A percentile compares a stretch with the other conserved stretches of the same genome.
These are phyloP conservation scores for Tyria jacobaeae DNA, from an alignment of 2,888 invertebrate genomes.

Conservation along the genomic window DNA sequence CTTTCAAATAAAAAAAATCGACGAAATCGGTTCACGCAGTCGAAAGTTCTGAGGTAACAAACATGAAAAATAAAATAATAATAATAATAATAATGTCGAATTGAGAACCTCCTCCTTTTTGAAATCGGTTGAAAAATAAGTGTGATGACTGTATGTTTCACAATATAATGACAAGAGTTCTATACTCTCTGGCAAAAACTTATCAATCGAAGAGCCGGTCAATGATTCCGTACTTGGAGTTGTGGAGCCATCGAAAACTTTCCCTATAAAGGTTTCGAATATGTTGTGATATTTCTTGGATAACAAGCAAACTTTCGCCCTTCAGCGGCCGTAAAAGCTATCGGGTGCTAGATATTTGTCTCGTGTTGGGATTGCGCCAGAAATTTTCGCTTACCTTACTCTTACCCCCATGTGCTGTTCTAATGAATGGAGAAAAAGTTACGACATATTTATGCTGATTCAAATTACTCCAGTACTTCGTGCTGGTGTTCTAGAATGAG, in stretches of 20 bases:
- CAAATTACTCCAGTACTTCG: conserved; percentile 31
- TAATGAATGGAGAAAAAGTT: conserved; percentile 43
- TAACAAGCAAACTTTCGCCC: conserved; percentile 82
- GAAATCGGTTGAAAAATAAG: too few species aligned
- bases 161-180: conserved; percentile 39
- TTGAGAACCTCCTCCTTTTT: too few species aligned
- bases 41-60: too few species aligned
- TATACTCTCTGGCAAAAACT: conserved; percentile 30
- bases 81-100: too few species aligned
- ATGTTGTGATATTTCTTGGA: conserved; percentile 80
- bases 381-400: conserved; percentile 42
- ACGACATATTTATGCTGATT: conserved; percentile 45
- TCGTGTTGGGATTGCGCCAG: conserved; percentile 59
- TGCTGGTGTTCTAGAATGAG: conserved; percentile 27
- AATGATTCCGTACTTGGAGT: conserved; percentile 54
- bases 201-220: conserved; percentile 46
- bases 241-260: conserved; percentile 71
- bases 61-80: too few species aligned
- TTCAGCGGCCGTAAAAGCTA: conserved; percentile 62
- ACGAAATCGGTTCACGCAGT: too few species aligned
- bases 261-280: conserved; percentile 73
- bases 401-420: conserved; percentile 40
- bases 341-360: conserved; percentile 56
- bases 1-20: too few species aligned
- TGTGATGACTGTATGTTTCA: conserved; percentile 34